Conservation (phyloP, 2,113 vertebrate genomes). For the Neoarius graeffei region DNA sequence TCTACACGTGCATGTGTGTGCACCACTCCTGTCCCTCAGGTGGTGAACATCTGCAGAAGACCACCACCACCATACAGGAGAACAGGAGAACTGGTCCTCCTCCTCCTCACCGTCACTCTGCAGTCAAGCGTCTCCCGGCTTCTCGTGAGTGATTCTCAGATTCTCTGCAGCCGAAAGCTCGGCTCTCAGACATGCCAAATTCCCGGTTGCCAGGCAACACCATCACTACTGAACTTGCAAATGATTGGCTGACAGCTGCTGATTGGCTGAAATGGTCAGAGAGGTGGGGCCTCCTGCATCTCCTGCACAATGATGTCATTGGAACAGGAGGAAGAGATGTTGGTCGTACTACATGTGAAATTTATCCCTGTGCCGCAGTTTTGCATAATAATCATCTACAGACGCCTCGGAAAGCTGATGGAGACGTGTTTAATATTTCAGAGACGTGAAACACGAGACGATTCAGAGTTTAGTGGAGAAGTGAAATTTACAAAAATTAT, state of each 20-base stretch:
- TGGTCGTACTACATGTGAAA: background rate
- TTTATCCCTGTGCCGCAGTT: background rate
- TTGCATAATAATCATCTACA: background rate
- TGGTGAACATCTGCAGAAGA: slow-evolving; percentile 25
- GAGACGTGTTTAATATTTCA: background rate
- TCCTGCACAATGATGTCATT: slow-evolving; percentile 50
- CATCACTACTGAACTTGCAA: slow-evolving; percentile 71
- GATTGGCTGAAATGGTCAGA: slow-evolving; percentile 58
- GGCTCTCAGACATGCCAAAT: slow-evolving; percentile 62
- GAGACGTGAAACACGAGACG: background rate
- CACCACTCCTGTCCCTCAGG: background rate
- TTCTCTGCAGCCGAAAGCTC: slow-evolving; percentile 65
- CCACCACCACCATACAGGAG: background rate
- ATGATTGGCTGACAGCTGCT: slow-evolving; percentile 56
- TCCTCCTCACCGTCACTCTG: background rate
- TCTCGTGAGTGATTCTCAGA: slow-evolving; percentile 44
- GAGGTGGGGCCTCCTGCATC: slow-evolving; percentile 58
- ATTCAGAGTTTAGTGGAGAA: background rate
- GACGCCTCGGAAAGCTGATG: background rate
- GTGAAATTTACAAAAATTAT: background rate
- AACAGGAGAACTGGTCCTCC: background rate
- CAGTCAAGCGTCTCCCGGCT: slow-evolving; percentile 2
- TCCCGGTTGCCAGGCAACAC: slow-evolving; percentile 75
- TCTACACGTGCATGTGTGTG: background rate
- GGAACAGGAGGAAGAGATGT: slow-evolving; percentile 30